Base-by-base conservation (phyloP, 2,888 invertebrate genomes). In the Zele albiditarsus region DNA sequence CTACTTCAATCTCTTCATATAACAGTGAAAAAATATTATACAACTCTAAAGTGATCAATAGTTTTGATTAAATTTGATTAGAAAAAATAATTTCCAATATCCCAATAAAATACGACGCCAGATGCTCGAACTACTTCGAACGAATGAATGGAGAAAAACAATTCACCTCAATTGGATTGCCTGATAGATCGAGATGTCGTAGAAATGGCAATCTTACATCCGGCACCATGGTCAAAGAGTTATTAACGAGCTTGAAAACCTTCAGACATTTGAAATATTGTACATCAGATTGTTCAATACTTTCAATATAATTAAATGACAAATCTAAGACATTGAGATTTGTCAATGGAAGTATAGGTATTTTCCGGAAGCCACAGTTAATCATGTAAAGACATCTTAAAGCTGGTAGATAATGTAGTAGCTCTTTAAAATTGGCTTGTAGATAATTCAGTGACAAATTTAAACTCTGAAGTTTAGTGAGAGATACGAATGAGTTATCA, bases 401-500 rank as follows among this genome's bases (percentile, higher is more conserved):
- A 85, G 94, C 94, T 72, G 95, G 96, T 69, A 96, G 93, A 89
- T 96, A 96, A 87, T 96, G 94, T 87, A 97, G 95, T 69, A 97
- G 92, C 89, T 97, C 96, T 86, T 96, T 95, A 87, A 96, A 89
- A 60, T 89, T 89, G 78, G 96, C 95, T 82, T 96, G 94, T 78
- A 97, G 90, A 46, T 93, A 92, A 90, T 97, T 97, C 81, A 92
- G 93, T 81, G 95, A 94, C 68, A 97, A 91, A 90, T 97, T 96
- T 83, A 97, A 91, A 83, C 93, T 93, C 81, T 96, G 93, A 78
- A 96, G 90, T 81, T 94, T 94, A 62, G 94, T 94, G 72, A 97
- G 91, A 85, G 95, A 95, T 28, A 94, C 94, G 88, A 97, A 97
- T 25, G 96, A 96, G 88, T 96, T 96, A 90, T 97, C 97, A 2